These are phyloP conservation scores for Myotis vivesi DNA, from an alignment of 2,797 vertebrate species.

Conservation along the genomic window DNA sequence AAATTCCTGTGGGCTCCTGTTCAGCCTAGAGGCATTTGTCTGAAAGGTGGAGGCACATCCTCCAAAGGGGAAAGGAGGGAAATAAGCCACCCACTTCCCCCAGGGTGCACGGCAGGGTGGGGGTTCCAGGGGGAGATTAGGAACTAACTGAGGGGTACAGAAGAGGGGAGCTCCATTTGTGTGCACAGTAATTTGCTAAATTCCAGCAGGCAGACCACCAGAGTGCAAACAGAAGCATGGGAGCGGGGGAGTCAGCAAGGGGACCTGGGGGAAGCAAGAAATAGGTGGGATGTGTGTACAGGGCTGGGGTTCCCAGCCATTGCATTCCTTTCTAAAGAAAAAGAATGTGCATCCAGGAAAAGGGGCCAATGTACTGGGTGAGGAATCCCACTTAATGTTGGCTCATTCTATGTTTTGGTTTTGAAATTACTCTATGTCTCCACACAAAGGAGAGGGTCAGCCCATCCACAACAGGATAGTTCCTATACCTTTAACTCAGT, in stretches of 20 bases:
- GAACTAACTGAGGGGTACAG: not conserved
- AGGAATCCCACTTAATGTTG: not conserved
- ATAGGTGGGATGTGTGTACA: not conserved
- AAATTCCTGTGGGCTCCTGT: not conserved
- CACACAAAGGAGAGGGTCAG: not conserved
- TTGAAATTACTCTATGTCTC: not conserved
- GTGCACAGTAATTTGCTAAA: not conserved
- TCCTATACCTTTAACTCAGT: not conserved
- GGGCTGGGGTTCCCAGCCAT: not conserved
- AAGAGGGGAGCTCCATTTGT: not conserved
- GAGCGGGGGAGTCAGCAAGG: not conserved
- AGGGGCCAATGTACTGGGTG: accelerated
- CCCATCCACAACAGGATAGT: no score
- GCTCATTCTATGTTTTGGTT: not conserved
- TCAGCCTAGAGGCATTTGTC: not conserved
- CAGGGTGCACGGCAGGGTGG: not conserved
- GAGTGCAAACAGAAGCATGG: not conserved
- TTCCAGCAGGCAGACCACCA: not conserved
- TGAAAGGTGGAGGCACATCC: not conserved
- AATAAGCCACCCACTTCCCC: not conserved
- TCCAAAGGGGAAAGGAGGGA: not conserved
- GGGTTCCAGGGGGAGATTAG: not conserved
- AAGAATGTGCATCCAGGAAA: not conserved
- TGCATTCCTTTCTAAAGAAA: not conserved
- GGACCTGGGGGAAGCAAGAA: not conserved